Conservation (phyloP, 2,797 vertebrate species). For the Otus scops region DNA sequence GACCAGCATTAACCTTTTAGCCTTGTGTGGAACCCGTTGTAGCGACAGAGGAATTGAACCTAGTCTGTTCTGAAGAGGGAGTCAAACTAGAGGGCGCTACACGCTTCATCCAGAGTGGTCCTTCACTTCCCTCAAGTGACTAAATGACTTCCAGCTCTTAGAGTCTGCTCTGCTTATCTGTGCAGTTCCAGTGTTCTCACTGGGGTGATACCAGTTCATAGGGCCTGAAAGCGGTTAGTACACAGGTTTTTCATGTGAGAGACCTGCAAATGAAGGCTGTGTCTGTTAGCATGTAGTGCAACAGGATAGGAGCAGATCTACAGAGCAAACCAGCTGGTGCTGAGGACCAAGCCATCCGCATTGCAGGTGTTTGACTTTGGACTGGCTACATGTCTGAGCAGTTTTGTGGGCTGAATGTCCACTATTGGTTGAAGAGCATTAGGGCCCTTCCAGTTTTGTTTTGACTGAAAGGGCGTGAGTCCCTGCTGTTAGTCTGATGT, state of each 20-base stretch:
- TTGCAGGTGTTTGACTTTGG: neutral
- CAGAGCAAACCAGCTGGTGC: neutral
- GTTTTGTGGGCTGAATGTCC: neutral
- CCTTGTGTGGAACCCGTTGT: neutral
- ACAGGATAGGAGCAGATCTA: neutral
- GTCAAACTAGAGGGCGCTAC: neutral
- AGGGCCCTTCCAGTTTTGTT: neutral
- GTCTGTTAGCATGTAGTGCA: neutral
- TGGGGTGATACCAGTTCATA: accelerated
- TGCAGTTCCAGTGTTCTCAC: neutral
- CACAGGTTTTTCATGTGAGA: accelerated
- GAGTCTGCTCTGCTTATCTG: accelerated
- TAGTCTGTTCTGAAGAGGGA: neutral
- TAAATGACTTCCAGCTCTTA: neutral
- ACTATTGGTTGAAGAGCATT: neutral
- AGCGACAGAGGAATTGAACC: neutral
- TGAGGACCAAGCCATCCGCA: neutral
- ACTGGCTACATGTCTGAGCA: accelerated
- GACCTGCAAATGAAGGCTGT: neutral
- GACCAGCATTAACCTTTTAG: neutral
- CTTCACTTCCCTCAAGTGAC: neutral
- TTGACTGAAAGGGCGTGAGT: neutral
- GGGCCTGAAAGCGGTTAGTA: neutral
- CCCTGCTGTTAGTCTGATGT: neutral
- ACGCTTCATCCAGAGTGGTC: neutral